These are phyloP conservation scores for Dicyrtomina minuta DNA, from an alignment of 2,888 invertebrate genomes.

Conservation along the genomic window DNA sequence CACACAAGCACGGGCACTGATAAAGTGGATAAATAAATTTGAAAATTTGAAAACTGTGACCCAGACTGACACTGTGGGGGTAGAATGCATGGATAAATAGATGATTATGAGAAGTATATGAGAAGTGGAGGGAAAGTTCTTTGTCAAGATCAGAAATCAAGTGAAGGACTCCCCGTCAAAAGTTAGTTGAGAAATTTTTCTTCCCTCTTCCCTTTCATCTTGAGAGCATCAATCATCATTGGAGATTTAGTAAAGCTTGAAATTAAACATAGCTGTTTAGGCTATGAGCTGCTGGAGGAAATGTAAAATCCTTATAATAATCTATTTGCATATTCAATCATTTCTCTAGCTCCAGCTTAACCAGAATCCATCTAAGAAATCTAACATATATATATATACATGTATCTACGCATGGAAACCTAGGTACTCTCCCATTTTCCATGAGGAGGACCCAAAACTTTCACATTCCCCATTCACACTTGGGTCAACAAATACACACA, in stretches of 20 bases:
- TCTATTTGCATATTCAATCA: slow-evolving; percentile 30
- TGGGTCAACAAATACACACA: too few relatives aligned
- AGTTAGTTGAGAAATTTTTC: too few relatives aligned
- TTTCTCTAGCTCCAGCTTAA: background rate
- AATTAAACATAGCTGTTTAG: slow-evolving; percentile 13
- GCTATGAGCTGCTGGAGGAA: background rate
- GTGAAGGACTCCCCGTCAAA: too few relatives aligned
- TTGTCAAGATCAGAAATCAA: too few relatives aligned
- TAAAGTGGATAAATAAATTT: too few relatives aligned
- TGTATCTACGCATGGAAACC: background rate
- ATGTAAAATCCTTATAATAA: slow-evolving; percentile 15
- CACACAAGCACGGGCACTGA: too few relatives aligned
- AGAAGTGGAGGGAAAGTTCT: too few relatives aligned
- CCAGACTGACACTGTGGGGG: too few relatives aligned
- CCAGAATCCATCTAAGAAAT: background rate
- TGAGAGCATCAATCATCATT: slow-evolving; percentile 19
- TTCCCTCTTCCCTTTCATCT: too few relatives aligned
- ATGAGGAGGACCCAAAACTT: background rate
- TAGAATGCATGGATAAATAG: too few relatives aligned
- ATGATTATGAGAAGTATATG: too few relatives aligned
- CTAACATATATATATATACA: background rate
- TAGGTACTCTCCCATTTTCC: background rate
- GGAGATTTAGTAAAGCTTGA: slow-evolving; percentile 2
- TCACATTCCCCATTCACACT: background rate
- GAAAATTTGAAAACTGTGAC: too few relatives aligned